phyloP scores from a whole-genome alignment of 2,888 invertebrate species.

The Mesopsocus fuscifrons region DNA sequence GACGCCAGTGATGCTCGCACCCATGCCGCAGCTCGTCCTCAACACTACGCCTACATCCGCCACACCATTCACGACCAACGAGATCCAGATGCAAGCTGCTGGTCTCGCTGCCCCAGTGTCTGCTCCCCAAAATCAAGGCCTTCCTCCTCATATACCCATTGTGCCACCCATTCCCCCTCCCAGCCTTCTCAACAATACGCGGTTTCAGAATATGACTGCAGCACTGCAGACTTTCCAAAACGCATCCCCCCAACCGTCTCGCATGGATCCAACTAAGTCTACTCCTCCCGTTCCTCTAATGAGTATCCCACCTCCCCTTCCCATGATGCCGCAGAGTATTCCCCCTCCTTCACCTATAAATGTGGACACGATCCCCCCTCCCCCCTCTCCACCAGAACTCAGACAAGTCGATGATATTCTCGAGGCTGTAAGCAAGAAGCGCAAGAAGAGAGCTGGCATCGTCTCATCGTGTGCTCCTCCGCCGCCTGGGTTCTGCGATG shows the following conservation, averaged over 20 bases:
- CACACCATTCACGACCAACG: constrained; percentile 1
- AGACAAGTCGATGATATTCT: constrained; percentile 17
- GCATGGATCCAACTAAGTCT: too few species aligned
- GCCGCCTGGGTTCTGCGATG: constrained; percentile 16
- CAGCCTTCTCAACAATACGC: constrained; percentile 3
- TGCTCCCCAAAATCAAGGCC: too few species aligned
- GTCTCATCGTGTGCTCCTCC: constrained; percentile 16
- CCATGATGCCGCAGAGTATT: constrained; percentile 18
- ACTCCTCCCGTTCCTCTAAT: constrained; percentile 19
- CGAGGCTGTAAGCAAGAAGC: constrained; percentile 33
- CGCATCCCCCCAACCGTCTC: constrained; percentile 25
- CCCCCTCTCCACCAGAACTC: constrained; percentile 18
- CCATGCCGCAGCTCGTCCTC: not conserved
- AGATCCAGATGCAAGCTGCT: constrained; percentile 2
- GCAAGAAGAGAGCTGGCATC: constrained; percentile 28
- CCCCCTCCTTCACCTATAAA: constrained; percentile 25
- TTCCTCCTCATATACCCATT: constrained; percentile 16
- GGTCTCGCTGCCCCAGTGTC: not conserved
- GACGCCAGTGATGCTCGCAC: not conserved
- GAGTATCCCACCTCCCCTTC: constrained; percentile 23
- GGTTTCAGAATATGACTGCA: constrained; percentile 8
- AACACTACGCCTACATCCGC: not conserved
- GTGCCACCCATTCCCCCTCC: constrained; percentile 14
- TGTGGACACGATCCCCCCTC: constrained; percentile 26
- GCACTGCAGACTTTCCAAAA: constrained; percentile 19